Conservation (phyloP, 2,797 vertebrate genomes). For the Rhynchonycteris naso region DNA sequence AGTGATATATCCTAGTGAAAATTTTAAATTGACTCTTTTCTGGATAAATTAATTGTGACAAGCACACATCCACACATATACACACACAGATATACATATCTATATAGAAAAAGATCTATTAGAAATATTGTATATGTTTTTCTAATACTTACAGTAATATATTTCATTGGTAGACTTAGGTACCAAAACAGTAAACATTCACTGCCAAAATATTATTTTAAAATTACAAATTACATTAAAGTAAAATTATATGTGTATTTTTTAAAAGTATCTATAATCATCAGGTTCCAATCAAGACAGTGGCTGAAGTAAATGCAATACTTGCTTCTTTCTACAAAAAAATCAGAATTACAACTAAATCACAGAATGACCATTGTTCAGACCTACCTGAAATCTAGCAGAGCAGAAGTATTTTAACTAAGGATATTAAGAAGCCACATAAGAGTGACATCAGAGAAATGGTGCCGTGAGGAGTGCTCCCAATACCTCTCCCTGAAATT, state of each 20-base stretch:
- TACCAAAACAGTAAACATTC: neutral
- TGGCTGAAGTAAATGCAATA: neutral
- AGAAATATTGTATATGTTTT: neutral
- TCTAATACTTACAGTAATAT: neutral
- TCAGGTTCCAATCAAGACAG: neutral
- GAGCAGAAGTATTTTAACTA: neutral
- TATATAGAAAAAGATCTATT: neutral
- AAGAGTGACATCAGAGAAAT: no score
- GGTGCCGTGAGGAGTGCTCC: no score
- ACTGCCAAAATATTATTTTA: neutral
- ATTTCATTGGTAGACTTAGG: neutral
- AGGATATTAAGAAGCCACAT: neutral
- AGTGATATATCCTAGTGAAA: neutral
- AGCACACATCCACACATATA: fast-evolving
- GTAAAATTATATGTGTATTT: neutral
- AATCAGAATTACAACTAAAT: neutral
- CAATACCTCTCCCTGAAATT: no score
- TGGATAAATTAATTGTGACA: neutral
- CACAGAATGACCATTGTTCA: no score
- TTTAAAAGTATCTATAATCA: neutral
- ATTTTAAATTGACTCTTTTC: neutral
- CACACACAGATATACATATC: neutral
- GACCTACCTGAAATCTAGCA: neutral
- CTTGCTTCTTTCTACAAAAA: neutral
- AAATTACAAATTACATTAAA: neutral